Conservation (phyloP, 2,113 vertebrate genomes). For the Alces alces region DNA sequence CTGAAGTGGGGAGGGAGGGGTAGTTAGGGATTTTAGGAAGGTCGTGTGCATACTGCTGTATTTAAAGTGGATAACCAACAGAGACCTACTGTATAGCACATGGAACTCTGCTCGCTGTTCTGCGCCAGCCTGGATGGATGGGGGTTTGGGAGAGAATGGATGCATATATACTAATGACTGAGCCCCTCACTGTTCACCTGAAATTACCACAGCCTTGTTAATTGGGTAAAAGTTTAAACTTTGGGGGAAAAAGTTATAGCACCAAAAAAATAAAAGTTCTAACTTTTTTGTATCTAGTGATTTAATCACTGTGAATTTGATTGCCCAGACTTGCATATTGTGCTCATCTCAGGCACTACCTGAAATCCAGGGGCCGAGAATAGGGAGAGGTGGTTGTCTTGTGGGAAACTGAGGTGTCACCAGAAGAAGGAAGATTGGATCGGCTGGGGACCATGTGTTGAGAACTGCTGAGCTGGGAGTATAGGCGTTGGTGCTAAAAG, state of each 20-base stretch:
- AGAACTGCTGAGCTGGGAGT: neutral
- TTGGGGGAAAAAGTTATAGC: neutral
- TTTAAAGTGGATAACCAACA: neutral
- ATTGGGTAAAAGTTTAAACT: neutral
- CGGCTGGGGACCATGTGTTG: neutral
- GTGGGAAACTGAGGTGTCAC: neutral
- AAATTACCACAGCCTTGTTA: neutral
- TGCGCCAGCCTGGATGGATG: neutral
- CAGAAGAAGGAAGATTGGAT: neutral
- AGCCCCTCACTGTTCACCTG: neutral
- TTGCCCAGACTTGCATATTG: neutral
- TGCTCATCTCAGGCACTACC: neutral
- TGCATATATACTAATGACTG: neutral
- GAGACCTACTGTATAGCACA: neutral
- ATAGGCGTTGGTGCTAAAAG: neutral
- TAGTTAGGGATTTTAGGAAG: neutral
- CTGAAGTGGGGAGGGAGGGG: neutral
- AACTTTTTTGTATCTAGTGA: neutral
- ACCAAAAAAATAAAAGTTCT: neutral
- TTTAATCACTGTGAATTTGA: neutral
- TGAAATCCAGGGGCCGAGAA: neutral
- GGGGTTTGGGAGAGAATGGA: neutral
- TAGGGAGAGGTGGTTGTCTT: neutral
- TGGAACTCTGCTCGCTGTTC: neutral
- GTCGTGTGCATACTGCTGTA: neutral